Evolutionary conservation across 2,113 vertebrate species (phyloP).

Genomic region (Blennius ocellaris): DNA sequence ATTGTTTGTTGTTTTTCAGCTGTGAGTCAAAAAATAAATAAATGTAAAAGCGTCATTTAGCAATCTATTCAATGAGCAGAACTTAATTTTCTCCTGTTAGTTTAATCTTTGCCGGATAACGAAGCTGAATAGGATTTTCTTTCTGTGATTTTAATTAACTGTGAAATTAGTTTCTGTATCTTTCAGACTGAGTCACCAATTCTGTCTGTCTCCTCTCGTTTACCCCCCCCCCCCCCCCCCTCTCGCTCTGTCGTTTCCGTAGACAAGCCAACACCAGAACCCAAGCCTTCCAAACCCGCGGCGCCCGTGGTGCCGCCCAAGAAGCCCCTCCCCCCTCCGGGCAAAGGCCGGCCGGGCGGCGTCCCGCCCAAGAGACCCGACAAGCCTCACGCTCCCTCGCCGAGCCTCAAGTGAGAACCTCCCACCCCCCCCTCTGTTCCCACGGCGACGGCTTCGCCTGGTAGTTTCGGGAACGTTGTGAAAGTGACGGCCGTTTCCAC

Average conservation of each 20-base stretch:
- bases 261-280: constrained; percentile 86
- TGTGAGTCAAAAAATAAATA: not conserved
- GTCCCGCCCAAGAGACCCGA: constrained; percentile 89
- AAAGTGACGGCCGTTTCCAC: too few species aligned
- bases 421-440: too few species aligned
- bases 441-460: too few species aligned
- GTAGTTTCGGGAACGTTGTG: too few species aligned
- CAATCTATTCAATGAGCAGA: too few species aligned
- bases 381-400: constrained; percentile 87
- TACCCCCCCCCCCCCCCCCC: not conserved
- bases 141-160: not conserved
- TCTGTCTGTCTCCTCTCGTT: not conserved
- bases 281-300: constrained; percentile 88
- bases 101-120: not conserved
- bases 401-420: constrained; percentile 83
- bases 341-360: constrained; percentile 82
- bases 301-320: constrained; percentile 94
- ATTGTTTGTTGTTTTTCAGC: not conserved
- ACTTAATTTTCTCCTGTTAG: not conserved
- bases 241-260: constrained; percentile 69
- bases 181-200: not conserved
- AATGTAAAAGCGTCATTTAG: not conserved
- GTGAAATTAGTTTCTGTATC: not conserved
- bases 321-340: constrained; percentile 89
- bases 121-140: not conserved